Base-by-base conservation (phyloP, 2,797 vertebrate genomes). In the Hydrophis major region DNA sequence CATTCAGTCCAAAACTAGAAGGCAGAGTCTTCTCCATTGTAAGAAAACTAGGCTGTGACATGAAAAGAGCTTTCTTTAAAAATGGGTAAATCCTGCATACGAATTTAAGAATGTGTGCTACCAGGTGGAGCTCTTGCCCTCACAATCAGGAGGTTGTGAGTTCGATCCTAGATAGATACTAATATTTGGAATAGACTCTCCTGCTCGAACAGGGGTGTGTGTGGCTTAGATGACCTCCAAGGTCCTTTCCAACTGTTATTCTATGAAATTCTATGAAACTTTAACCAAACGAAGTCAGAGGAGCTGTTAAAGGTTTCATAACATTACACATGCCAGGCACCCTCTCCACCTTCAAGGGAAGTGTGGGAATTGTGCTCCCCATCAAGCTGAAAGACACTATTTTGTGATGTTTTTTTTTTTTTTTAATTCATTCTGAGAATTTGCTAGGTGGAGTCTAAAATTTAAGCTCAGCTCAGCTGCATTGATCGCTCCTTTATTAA, bases 1-100 rank as follows among this genome's bases (percentile, higher is more conserved):
- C 92, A 16, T 96, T 93, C 89, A 92, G 83, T 22, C 6, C 87
- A 86, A 69, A 94, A 96, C 93, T 89, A 37, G 66, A 96, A 93
- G 93, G 42, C 95, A 47, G 94, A 60, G 8, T 95, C 95, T 89
- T 94, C 94, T 88, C 95, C 93, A 93, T 13, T 92, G 83, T 88
- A 94, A 91, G 47, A 86, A 92, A 96, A n/a, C 93, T 94, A 91
- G 89, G 66, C 13, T 42, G 32, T 92, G 93, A 5, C 25, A 92
- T 18, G 37, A 59, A 91, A 89, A 94, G 63, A 59, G 0, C 27
- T 93, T 94, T 93, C 69, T 94, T 96, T 94, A 93, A 93, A 90
- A 91, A 88, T 2, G 88, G 89, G 10, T 37, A 90, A 57, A 61
- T n/a, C 0, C 32, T n/a, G 22, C 1, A 6, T 57, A n/a, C 25